phyloP scores from a whole-genome alignment of 2,797 vertebrate genomes.

The Chlorospingus flavigularis region DNA sequence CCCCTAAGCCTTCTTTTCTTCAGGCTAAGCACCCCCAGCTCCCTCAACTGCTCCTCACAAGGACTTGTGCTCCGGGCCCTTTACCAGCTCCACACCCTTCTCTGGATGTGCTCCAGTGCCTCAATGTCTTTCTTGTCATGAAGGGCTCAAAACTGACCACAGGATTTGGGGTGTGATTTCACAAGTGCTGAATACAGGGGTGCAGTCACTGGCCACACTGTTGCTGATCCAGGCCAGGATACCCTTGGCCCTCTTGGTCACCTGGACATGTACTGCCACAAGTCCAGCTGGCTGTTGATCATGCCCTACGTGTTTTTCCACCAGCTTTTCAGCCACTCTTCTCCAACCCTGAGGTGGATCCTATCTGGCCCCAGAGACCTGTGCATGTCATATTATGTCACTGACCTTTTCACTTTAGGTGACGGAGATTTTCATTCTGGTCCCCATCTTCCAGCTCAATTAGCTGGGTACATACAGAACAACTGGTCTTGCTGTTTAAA shows the following conservation, averaged over 20 bases:
- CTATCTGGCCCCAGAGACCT: fast-evolving
- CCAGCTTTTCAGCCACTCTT: not conserved
- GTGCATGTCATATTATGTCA: not conserved
- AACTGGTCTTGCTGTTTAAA: not conserved
- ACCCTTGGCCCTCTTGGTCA: not conserved
- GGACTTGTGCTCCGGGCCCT: not conserved
- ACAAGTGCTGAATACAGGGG: not conserved
- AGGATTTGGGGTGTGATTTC: not conserved
- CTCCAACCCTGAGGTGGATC: not conserved
- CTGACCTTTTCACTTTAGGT: not conserved
- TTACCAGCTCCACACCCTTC: not conserved
- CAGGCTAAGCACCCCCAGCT: not conserved
- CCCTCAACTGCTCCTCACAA: not conserved
- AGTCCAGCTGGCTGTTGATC: not conserved
- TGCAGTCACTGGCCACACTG: not conserved
- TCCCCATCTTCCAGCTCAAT: not conserved
- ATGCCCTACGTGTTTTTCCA: not conserved
- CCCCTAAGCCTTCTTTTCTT: not conserved
- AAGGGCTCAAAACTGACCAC: not conserved
- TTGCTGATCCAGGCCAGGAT: not conserved
- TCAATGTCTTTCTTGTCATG: not conserved
- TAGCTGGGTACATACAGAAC: not conserved
- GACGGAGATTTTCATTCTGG: not conserved
- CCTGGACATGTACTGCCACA: too few species aligned
- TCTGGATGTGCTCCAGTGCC: not conserved